These are phyloP conservation scores for Drosophila pectinifera DNA, from an alignment of 1,140 invertebrate species.

Conservation along the genomic window DNA sequence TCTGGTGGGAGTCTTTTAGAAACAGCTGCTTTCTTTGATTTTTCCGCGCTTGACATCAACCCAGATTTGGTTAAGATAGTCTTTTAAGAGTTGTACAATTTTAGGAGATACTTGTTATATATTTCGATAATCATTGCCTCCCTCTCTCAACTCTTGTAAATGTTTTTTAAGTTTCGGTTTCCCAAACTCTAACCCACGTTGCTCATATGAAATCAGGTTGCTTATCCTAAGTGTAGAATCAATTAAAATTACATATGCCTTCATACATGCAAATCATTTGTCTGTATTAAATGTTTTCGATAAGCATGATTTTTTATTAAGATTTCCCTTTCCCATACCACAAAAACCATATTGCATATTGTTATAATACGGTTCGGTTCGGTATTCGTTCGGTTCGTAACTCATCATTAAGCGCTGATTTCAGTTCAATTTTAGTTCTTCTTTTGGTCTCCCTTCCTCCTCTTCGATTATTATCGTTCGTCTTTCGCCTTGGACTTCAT, in stretches of 20 bases:
- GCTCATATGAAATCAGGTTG: too few species aligned
- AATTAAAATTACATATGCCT: neutral
- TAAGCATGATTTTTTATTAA: constrained; percentile 8
- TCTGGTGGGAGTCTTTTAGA: too few species aligned
- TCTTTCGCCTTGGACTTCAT: constrained; percentile 24
- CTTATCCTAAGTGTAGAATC: neutral
- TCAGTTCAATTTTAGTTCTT: constrained; percentile 69
- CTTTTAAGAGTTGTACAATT: too few species aligned
- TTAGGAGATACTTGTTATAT: too few species aligned
- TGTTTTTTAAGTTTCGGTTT: too few species aligned
- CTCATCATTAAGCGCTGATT: constrained; percentile 78
- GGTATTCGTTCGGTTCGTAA: constrained; percentile 55
- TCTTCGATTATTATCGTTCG: constrained; percentile 72
- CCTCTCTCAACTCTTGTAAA: too few species aligned
- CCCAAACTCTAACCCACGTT: too few species aligned
- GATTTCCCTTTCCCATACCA: too few species aligned
- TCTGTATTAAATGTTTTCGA: neutral
- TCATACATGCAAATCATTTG: neutral
- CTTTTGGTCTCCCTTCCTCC: constrained; percentile 18
- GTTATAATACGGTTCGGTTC: constrained; percentile 36
- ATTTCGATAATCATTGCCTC: too few species aligned
- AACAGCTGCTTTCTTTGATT: too few species aligned
- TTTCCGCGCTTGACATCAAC: too few species aligned
- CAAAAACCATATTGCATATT: constrained; percentile 56
- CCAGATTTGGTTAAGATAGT: too few species aligned